These are phyloP conservation scores for Prionailurus bengalensis DNA, from an alignment of 2,113 vertebrate species.

Conservation along the genomic window DNA sequence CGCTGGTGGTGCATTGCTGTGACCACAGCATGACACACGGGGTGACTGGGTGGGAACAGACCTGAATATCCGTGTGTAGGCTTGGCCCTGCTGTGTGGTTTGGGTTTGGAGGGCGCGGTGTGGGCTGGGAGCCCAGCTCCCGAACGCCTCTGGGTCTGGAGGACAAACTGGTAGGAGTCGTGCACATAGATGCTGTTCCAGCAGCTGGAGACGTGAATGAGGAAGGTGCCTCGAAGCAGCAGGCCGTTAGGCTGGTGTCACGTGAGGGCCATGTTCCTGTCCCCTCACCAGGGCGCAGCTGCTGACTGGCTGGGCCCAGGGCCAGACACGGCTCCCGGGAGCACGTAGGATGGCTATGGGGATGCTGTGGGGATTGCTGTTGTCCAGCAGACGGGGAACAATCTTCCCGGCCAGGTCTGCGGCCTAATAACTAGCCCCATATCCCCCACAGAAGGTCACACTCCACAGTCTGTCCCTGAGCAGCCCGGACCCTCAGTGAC, in stretches of 20 bases:
- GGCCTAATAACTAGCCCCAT: rapidly evolving
- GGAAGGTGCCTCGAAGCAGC: rapidly evolving
- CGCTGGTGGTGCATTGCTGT: too few species aligned
- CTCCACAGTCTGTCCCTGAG: neutral
- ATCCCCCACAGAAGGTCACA: neutral
- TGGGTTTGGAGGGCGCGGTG: neutral
- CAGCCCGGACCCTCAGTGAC: neutral
- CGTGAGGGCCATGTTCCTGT: rapidly evolving
- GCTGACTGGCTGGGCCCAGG: neutral
- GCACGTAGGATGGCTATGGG: rapidly evolving
- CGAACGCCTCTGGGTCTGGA: rapidly evolving
- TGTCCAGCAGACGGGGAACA: neutral
- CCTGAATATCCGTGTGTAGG: rapidly evolving
- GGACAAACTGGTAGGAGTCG: neutral
- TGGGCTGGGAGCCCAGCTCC: rapidly evolving
- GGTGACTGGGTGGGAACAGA: rapidly evolving
- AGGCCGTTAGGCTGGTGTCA: rapidly evolving
- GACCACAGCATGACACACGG: rapidly evolving
- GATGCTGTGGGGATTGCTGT: rapidly evolving
- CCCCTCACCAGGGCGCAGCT: neutral
- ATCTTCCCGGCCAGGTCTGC: neutral
- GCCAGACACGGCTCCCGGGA: neutral
- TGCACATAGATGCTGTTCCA: neutral
- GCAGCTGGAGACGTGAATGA: neutral
- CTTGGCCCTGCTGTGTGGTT: neutral